Conservation (phyloP, 2,888 invertebrate genomes). For the Volucella inanis region DNA sequence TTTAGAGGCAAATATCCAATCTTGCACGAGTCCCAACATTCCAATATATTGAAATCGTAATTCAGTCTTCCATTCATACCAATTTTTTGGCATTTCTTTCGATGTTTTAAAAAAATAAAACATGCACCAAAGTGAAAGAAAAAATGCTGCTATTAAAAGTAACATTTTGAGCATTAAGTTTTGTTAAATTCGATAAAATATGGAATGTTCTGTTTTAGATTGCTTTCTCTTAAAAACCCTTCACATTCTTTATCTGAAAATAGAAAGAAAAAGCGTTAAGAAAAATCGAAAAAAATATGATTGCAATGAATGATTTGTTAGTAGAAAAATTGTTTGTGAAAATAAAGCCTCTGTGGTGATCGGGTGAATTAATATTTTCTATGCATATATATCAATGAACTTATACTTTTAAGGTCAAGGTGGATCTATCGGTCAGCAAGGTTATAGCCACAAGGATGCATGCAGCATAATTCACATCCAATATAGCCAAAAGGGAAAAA, state of each 20-base stretch:
- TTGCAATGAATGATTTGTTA: too few relatives aligned
- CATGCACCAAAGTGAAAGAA: constrained; percentile 77
- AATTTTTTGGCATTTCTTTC: constrained; percentile 81
- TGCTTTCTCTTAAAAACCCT: not conserved
- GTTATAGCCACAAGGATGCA: too few relatives aligned
- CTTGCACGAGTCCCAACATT: constrained; percentile 80
- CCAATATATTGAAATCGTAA: constrained; percentile 81
- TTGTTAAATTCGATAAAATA: not conserved
- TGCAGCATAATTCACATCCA: too few relatives aligned
- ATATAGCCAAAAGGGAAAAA: too few relatives aligned
- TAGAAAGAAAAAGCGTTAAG: not conserved
- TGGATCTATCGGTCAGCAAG: too few relatives aligned
- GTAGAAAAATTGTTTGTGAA: too few relatives aligned
- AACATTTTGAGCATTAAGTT: constrained; percentile 30
- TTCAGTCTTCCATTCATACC: constrained; percentile 82
- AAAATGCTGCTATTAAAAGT: constrained; percentile 61
- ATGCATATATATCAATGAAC: too few relatives aligned
- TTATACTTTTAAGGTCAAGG: too few relatives aligned
- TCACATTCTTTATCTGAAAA: constrained; percentile 33
- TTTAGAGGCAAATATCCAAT: constrained; percentile 77
- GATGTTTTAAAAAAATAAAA: constrained; percentile 82
- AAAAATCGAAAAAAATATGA: not conserved
- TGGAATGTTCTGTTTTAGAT: constrained; percentile 17
- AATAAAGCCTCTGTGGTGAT: too few relatives aligned
- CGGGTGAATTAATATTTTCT: too few relatives aligned